Evolutionary conservation across 2,888 invertebrate species (phyloP), one percentile per base, ranked within the genome.

Genomic region (Pherbina coryleti): DNA sequence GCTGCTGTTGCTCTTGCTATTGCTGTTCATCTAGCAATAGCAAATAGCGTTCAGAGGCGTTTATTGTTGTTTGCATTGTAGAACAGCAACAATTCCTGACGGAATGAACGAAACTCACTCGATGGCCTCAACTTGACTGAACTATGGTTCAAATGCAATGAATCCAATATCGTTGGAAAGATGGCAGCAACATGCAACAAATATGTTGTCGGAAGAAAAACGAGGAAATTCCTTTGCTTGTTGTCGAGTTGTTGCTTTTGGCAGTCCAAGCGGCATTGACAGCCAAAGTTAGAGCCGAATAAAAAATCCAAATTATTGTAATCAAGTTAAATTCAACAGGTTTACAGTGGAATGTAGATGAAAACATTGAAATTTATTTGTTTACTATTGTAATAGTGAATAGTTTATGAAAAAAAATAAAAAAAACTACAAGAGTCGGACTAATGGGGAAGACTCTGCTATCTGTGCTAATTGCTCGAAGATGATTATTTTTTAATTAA

Each of bases 271-370:
- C 73, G 73, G 70, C 77, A 74, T 19, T 67, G 69, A 8, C 25
- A 78, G 37, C 70, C 64, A 55, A 25, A 70, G 62, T 31, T 44
- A 73, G 44, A 55, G 74, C 70, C 76, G 78, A 71, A 78, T 64
- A 22, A 75, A 44, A 75, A 78, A 76, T 75, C 77, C 51, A 79
- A 87, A 88, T 87, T 87, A 87, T 85, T 79, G 81, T 77, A 81
- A 82, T 82, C 79, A 79, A 87, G 87, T 86, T 87, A 85, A 75
- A 69, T 77, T 64, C 71, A 75, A 76, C 77, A 60, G 57, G 74
- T 77, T 51, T 57, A 73, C 72, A 73, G 79, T 62, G 70, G 70
- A 55, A 74, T 60, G 66, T 19, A 31, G 3, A 31, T 3, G n/a
- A n/a, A n/a, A n/a, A n/a, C n/a, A n/a, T n/a, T n/a, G n/a, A n/a